Base-by-base conservation (phyloP, 2,113 vertebrate genomes). In the Vimba vimba region DNA sequence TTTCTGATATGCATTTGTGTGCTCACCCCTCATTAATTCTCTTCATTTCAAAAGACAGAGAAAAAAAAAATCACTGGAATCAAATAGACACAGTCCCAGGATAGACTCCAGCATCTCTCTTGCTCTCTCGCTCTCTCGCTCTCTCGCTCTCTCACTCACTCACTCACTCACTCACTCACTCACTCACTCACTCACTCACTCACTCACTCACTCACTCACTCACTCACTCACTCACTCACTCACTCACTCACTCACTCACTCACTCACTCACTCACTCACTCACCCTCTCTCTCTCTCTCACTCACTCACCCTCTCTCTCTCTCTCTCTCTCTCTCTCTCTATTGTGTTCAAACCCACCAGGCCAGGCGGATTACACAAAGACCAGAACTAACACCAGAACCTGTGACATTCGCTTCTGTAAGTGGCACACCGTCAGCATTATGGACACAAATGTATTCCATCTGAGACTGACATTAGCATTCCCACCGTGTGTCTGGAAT, bases 401-500 rank as follows among this genome's bases (percentile, higher is more conserved):
- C 82, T 83, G 82, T 73, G 82, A 74, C 82, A 83, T 83, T 73
- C 66, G 6, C 80, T 83, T 71, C 21, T 73, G 66, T 73, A 83
- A 83, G 50, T 25, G 82, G n/a, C 4, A 15, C 82, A 73, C 82
- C 15, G 68, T 73, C 82, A 74, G 82, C 82, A 83, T 83, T 83
- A 83, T 55, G 50, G 82, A 73, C 82, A 83, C 68, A 83, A 74
- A 57, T 83, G 47, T 83, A 73, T 74, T 73, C 82, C 50, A 57
- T 73, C 82, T 73, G 23, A 83, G 52, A 71, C 81, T 55, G 81
- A 83, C 82, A 83, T 83, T 83, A 73, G 82, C 68, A 83, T 83
- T 83, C 82, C 68, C 68, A 73, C 50, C 23, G 68, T 73, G 47
- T 69, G 82, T 83, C 82, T 83, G 82, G 68, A 83, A 83, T 59